A percentile compares a stretch with the other conserved stretches of the same genome.
Evolutionary conservation across 2,888 invertebrate species (phyloP).

Genomic region (Tortrix viridana): DNA sequence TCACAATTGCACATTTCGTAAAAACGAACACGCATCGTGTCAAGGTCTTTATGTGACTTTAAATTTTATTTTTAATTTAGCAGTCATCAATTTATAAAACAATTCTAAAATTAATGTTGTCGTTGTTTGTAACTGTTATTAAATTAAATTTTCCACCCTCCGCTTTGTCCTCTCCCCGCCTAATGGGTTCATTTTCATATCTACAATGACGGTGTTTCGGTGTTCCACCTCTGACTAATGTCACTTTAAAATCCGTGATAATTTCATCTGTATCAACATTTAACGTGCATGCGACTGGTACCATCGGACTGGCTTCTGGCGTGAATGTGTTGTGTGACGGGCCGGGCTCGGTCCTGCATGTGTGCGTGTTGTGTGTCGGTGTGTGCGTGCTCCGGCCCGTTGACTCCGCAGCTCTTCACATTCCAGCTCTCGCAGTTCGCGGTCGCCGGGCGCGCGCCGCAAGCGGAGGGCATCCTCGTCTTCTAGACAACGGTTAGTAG

Average conservation of each 20-base stretch:
- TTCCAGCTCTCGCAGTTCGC: conserved; percentile 82
- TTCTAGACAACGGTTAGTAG: conserved; percentile 74
- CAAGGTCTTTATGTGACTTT: conserved; percentile 1
- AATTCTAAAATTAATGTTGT: not conserved
- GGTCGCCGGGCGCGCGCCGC: conserved; percentile 70
- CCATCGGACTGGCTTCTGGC: conserved; percentile 53
- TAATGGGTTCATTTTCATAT: conserved; percentile 76
- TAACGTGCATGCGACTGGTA: conserved; percentile 64
- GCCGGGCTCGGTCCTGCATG: conserved; percentile 25
- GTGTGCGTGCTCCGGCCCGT: conserved; percentile 58
- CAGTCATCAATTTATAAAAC: not conserved
- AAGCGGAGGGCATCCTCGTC: conserved; percentile 76
- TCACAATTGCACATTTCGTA: conserved; percentile 12
- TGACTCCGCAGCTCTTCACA: conserved; percentile 83
- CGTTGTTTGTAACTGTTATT: conserved; percentile 42
- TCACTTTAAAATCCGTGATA: conserved; percentile 49
- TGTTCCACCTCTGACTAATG: conserved; percentile 60
- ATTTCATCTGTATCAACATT: conserved; percentile 41
- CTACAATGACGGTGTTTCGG: conserved; percentile 70
- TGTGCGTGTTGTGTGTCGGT: conserved; percentile 41
- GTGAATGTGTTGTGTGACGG: conserved; percentile 32
- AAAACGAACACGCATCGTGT: not conserved
- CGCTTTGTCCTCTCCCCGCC: conserved; percentile 64
- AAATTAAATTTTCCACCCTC: conserved; percentile 50
- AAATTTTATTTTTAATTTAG: not conserved